Percentiles rank a stretch among this genome's conserved stretches.
Evolutionary conservation across 2,888 invertebrate genomes (phyloP).

Genomic region (Pandemis cinnamomeana): DNA sequence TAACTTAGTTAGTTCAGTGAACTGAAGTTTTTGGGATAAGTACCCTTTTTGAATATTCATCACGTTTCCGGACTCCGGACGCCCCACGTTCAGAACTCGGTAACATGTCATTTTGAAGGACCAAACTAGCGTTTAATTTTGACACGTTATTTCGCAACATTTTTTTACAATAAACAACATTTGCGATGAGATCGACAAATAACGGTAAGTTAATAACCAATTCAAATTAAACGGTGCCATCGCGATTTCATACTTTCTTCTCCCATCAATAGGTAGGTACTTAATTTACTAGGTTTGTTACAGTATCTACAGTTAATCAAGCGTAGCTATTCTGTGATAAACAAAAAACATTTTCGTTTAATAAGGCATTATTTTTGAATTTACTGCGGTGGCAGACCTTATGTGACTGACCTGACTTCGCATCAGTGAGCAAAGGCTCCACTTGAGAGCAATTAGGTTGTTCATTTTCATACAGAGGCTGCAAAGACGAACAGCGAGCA

Average conservation of each 20-base stretch:
- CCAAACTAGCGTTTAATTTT: background rate
- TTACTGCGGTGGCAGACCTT: constrained; percentile 47
- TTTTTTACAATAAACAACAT: background rate
- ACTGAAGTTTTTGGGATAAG: constrained; percentile 47
- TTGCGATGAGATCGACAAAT: background rate
- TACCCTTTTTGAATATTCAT: constrained; percentile 57
- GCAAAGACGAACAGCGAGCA: constrained; percentile 50
- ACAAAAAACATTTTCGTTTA: background rate
- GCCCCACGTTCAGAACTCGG: constrained; percentile 11
- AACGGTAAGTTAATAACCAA: background rate
- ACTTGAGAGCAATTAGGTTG: constrained; percentile 70
- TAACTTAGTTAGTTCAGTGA: constrained; percentile 55
- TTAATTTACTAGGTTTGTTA: background rate
- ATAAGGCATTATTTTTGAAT: background rate
- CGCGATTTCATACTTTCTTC: background rate
- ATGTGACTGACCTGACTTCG: constrained; percentile 55
- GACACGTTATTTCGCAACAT: background rate
- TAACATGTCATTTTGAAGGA: constrained; percentile 22
- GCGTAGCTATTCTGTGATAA: background rate
- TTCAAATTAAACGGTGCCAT: background rate
- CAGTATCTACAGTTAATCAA: background rate
- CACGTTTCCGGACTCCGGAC: constrained; percentile 15
- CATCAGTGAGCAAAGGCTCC: constrained; percentile 66
- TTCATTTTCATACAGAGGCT: constrained; percentile 63
- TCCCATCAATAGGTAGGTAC: background rate